Base-by-base conservation (phyloP, 2,113 vertebrate species). In the Vireo altiloquus region DNA sequence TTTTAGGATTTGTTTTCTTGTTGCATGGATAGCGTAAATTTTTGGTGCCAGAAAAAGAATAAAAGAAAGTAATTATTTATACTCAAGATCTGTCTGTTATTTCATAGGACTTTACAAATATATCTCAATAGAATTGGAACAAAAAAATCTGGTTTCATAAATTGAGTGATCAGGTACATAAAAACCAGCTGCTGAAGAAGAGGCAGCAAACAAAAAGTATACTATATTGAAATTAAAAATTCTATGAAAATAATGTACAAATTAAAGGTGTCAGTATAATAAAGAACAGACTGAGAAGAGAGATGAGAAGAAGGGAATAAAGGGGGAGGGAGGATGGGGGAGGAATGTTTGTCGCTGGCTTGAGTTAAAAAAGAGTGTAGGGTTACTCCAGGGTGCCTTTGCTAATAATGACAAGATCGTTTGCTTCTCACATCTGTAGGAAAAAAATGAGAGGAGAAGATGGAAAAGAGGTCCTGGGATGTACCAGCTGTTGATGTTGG, bases 401-500 rank as follows among this genome's bases (percentile, higher is more conserved):
- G 91, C 82, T 96, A 94, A 95, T 96, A 92, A 97, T 77, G 87
- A 84, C 95, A 94, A 95, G 88, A 93, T 81, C 8, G 56, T 92
- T 93, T 91, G 94, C 95, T 94, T 90, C 68, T 80, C 97, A 95
- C 94, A 96, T 96, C 94, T 97, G 97, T 81, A 95, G 95, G 17
- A 52, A 86, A 91, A 94, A 94, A 95, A 97, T 83, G 75, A 97
- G 82, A 87, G 78, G 66, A 70, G 75, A 94, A 81, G 88, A 88
- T 69, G 78, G 79, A 87, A 98, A 97, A 79, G 74, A 94, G 94
- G 94, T 98, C 98, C 97, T 98, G 90, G 95, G 97, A 98, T 95
- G 82, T 90, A 97, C 97, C 99, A 99, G 98, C 98, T 99, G 98
- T 97, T 98, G 97, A 96, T 93, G 93, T 98, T 97, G 96, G 97